Base-by-base conservation (phyloP, 2,888 invertebrate genomes). In the Fabriciana adippe region DNA sequence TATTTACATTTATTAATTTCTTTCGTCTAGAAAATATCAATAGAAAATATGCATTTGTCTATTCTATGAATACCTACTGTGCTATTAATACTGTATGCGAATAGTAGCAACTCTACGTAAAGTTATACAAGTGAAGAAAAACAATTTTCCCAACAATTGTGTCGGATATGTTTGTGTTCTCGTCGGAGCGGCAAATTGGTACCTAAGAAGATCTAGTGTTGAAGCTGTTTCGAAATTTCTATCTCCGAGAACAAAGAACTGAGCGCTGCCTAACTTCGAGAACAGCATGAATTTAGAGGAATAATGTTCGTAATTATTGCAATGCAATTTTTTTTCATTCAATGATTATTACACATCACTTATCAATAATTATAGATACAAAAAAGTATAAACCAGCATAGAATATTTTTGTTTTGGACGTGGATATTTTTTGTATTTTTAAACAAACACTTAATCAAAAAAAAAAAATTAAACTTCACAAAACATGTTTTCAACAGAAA, bases 121-220 rank as follows among this genome's bases (percentile, higher is more conserved):
- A 50, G 26, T 65, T 57, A 55, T 48, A 21, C 54, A 54, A 21
- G 35, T n/a, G 18, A 53, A 66, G 35, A 68, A 66, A 68, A 66
- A 68, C 68, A 64, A 63, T 66, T 64, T 64, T 57, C 61, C 14
- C 26, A 66, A 48, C 53, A 64, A 61, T 64, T 64, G 61, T 68
- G 53, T 62, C 53, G 48, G 64, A 61, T 64, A 57, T 68, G 54
- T 71, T 66, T 66, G 53, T 53, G 56, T 53, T 61, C 56, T 54
- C 64, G 56, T 66, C 61, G 71, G 53, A 71, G 68, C 64, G 64
- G 53, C n/a, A 66, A 71, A 71, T 71, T 71, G 68, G 45, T 66
- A 66, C 51, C 68, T 60, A 66, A 55, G 16, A 47, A 65, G 59
- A 66, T 45, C 55, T 53, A 66, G 64, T 68, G 55, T 55, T 47